A percentile compares a stretch with the other conserved stretches of the same genome.
phyloP scores from a whole-genome alignment of 2,888 invertebrate genomes.

The Leptinotarsa rubiginosa region DNA sequence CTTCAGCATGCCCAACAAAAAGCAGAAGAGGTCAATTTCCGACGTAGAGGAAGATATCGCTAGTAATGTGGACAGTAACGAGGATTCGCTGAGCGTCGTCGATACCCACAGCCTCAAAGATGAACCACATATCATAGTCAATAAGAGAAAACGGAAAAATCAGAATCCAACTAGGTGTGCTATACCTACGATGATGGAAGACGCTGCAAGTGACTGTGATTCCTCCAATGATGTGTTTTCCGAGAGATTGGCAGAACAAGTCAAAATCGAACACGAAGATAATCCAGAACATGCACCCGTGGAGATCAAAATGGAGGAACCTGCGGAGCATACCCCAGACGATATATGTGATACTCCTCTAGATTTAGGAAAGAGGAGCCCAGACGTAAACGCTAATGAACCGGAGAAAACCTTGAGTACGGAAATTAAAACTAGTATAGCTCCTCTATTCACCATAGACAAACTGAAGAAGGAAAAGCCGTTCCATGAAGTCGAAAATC shows the following conservation, averaged over 20 bases:
- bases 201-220: constrained; percentile 72
- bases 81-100: constrained; percentile 71
- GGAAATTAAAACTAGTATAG: constrained; percentile 65
- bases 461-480: constrained; percentile 65
- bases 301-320: neutral
- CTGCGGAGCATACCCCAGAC: constrained; percentile 47
- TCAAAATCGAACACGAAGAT: constrained; percentile 47
- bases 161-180: constrained; percentile 88
- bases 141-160: constrained; percentile 87
- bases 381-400: constrained; percentile 66
- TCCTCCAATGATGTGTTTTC: constrained; percentile 71
- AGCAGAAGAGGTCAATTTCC: constrained; percentile 70
- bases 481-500: constrained; percentile 55
- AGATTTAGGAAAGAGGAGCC: constrained; percentile 67
- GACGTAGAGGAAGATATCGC: constrained; percentile 70
- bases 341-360: constrained; percentile 59
- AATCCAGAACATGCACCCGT: constrained; percentile 42
- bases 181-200: constrained; percentile 69
- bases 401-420: constrained; percentile 58
- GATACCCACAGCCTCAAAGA: constrained; percentile 71
- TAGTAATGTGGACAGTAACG: constrained; percentile 76
- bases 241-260: constrained; percentile 53
- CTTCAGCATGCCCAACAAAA: constrained; percentile 76
- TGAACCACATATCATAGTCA: constrained; percentile 71
- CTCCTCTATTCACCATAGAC: constrained; percentile 64